Percentiles rank a stretch among this genome's conserved stretches.
Evolutionary conservation across 1,140 invertebrate genomes (phyloP).

Genomic region (Nebria ingens): DNA sequence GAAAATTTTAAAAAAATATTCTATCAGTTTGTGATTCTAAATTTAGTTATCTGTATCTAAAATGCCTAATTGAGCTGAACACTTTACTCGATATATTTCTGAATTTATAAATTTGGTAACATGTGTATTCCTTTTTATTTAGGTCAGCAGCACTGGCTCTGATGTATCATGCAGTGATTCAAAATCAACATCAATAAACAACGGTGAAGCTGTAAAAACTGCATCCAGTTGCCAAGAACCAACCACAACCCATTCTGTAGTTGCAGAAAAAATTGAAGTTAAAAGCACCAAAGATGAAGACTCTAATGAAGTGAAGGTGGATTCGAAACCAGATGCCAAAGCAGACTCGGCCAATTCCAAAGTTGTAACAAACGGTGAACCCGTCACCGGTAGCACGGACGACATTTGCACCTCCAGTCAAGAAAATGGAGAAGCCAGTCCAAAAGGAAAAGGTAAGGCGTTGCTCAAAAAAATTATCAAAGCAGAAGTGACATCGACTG

Average conservation of each 20-base stretch:
- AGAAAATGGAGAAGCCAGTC: neutral
- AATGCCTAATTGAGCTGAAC: no score
- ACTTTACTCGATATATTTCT: no score
- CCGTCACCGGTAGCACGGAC: no score
- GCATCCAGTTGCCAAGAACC: neutral
- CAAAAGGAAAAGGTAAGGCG: slow-evolving; percentile 26
- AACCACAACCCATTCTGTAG: neutral
- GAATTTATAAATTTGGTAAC: no score
- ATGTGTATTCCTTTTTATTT: neutral
- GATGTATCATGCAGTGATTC: neutral
- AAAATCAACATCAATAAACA: neutral
- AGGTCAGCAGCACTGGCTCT: neutral
- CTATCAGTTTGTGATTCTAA: no score
- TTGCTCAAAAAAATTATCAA: slow-evolving; percentile 20
- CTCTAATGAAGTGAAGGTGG: neutral
- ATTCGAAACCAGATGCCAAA: neutral
- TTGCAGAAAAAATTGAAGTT: neutral
- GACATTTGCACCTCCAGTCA: neutral
- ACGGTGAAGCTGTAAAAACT: neutral
- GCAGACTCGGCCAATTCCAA: neutral
- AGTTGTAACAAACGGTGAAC: neutral
- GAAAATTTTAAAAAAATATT: no score
- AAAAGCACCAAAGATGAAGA: neutral
- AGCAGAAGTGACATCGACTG: neutral
- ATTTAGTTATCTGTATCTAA: no score